These are phyloP conservation scores for Opisthocomus hoazin DNA, from an alignment of 2,113 vertebrate species.

Conservation along the genomic window DNA sequence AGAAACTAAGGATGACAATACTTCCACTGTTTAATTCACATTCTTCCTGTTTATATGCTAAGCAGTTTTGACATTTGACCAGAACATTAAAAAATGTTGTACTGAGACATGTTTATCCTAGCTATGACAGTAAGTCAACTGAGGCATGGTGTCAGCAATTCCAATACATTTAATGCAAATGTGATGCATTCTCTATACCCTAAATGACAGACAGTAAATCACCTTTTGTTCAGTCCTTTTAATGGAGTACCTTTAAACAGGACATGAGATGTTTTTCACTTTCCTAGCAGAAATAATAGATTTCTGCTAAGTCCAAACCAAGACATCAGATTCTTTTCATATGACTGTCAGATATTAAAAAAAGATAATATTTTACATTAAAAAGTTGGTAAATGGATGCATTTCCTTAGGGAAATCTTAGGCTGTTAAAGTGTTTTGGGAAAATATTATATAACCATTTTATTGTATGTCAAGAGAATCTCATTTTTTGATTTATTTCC, in stretches of 20 bases:
- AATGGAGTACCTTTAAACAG: background rate
- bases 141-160: background rate
- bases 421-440: background rate
- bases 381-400: background rate
- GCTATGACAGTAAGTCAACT: background rate
- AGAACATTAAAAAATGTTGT: background rate
- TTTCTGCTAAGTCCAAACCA: background rate
- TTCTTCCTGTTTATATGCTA: background rate
- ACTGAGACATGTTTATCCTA: background rate
- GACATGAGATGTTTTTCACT: background rate
- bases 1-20: background rate
- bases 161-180: background rate
- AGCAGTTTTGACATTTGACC: background rate
- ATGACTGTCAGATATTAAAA: background rate
- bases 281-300: background rate
- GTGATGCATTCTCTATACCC: background rate
- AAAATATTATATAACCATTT: background rate
- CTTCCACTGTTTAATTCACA: background rate
- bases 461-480: background rate
- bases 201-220: background rate
- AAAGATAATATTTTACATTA: background rate
- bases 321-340: background rate
- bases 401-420: background rate
- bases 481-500: background rate
- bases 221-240: background rate